phyloP scores from a whole-genome alignment of 2,888 invertebrate genomes.

The Lingula anatina region DNA sequence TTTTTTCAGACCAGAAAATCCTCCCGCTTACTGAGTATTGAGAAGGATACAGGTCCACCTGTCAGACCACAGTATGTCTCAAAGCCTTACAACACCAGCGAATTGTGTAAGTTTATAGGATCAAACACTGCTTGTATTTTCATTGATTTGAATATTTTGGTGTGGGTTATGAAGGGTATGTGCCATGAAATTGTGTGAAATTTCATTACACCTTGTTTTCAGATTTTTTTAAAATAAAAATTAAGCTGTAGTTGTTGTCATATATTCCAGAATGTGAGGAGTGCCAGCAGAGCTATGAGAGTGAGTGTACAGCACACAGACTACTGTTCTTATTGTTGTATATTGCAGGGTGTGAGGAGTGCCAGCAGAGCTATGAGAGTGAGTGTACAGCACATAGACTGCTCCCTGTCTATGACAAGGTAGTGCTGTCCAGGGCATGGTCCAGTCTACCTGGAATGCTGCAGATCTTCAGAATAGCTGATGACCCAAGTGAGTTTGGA shows the following conservation, averaged over 20 bases:
- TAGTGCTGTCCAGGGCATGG: slow-evolving; percentile 68
- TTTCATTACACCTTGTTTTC: not conserved
- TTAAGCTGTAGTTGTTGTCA: too few species aligned
- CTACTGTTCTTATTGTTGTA: slow-evolving; percentile 9
- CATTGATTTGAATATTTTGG: not conserved
- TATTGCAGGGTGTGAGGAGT: slow-evolving; percentile 47
- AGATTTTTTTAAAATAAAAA: not conserved
- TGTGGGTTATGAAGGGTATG: too few species aligned
- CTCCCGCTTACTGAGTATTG: slow-evolving; percentile 20
- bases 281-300: slow-evolving; percentile 32
- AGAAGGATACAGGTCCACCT: slow-evolving; percentile 15
- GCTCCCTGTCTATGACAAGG: slow-evolving; percentile 53
- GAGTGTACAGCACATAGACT: slow-evolving; percentile 37
- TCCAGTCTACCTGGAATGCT: slow-evolving; percentile 65
- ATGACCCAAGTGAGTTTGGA: slow-evolving; percentile 15
- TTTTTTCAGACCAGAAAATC: slow-evolving; percentile 22
- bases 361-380: slow-evolving; percentile 27
- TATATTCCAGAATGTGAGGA: slow-evolving; percentile 45
- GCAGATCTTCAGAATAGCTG: slow-evolving; percentile 39
- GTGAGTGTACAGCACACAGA: slow-evolving; percentile 33
- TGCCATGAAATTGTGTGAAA: too few species aligned
- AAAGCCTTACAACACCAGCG: slow-evolving; percentile 22
- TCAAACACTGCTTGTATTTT: not conserved
- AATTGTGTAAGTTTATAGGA: slow-evolving; percentile 23
- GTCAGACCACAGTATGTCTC: slow-evolving; percentile 19